Base-by-base conservation (phyloP, 37 sponge, comb jelly and placozoan species). In the Chondrilla cf. caribensis region DNA sequence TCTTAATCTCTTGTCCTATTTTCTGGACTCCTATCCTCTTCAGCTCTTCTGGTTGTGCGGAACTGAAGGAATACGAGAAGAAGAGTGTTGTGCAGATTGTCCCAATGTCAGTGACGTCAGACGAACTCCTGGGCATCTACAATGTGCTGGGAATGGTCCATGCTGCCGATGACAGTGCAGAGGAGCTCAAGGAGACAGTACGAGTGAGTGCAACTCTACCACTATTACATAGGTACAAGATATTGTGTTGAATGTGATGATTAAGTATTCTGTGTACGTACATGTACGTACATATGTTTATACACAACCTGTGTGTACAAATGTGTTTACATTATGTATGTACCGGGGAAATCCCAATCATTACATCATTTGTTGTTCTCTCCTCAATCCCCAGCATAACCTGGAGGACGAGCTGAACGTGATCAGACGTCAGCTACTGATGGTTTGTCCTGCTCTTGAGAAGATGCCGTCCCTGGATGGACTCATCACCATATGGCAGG, bases 121-220 rank as follows among this genome's bases (percentile, higher is more conserved):
- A 90, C 2, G 81, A 93, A 75, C 43, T 64, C 3, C 24, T 60
- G 14, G 95, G 82, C 58, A 79, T 92, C 58, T 41, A 83, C 32
- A 42, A 67, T 28, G 90, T 95, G 11, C 88, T 95, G 8, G 93
- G 93, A 58, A 87, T 92, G 41, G 93, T 90, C 7, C 93, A 95
- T 70, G 85, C 87, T 47, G 51, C 88, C 43, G 93, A 87, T 60
- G 83, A 81, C 19, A 73, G 67, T 19, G 51, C 57, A 1, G 92
- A 95, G 17, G 95, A 86, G 21, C 87, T 58, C 55, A 90, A 83
- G 84, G 95, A 94, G 22, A 71, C 90, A 31, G 54, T 84, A 3
- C 54, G 62, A 76, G 84, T 83, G 41, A 38, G 58, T 29, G 47
- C 2, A 37, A 28, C 33, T 35, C 2, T 28, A 28, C 37, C 2